These are phyloP conservation scores for Acrocephalus scirpaceus DNA, from an alignment of 2,797 vertebrate species.

Conservation along the genomic window DNA sequence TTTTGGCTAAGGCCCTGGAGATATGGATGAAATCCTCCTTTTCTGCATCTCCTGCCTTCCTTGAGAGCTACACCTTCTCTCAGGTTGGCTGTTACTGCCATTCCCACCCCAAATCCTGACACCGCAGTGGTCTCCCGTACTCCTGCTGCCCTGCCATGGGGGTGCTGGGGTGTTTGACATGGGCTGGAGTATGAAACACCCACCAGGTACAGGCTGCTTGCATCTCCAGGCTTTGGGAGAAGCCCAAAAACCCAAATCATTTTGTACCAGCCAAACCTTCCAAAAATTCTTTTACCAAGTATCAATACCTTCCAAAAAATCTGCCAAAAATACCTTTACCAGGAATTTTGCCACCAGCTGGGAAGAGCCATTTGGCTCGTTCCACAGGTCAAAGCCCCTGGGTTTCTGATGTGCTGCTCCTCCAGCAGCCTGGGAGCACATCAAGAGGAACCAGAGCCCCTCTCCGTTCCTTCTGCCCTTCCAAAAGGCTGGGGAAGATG, in stretches of 20 bases:
- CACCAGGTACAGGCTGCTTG: neutral
- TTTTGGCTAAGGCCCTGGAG: neutral
- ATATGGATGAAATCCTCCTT: neutral
- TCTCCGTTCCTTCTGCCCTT: neutral
- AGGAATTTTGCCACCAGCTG: neutral
- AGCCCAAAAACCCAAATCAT: neutral
- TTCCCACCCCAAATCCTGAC: neutral
- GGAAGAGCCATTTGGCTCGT: fast-evolving
- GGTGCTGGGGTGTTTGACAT: too few species aligned
- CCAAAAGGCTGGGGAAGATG: neutral
- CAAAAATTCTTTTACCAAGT: neutral
- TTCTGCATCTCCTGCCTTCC: neutral
- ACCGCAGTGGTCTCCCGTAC: neutral
- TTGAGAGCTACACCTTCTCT: neutral
- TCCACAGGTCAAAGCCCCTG: fast-evolving
- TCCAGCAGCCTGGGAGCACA: neutral
- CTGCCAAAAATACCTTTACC: neutral
- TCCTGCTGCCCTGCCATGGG: neutral
- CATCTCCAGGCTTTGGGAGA: neutral
- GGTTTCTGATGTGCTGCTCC: neutral
- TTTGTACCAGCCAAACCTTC: neutral
- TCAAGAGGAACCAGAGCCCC: neutral
- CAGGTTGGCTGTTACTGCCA: neutral
- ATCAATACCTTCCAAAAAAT: neutral
- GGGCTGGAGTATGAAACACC: neutral